Percentiles rank a stretch among this genome's conserved stretches.
phyloP scores from a whole-genome alignment of 1,140 invertebrate genomes.

The Aphis gossypii region DNA sequence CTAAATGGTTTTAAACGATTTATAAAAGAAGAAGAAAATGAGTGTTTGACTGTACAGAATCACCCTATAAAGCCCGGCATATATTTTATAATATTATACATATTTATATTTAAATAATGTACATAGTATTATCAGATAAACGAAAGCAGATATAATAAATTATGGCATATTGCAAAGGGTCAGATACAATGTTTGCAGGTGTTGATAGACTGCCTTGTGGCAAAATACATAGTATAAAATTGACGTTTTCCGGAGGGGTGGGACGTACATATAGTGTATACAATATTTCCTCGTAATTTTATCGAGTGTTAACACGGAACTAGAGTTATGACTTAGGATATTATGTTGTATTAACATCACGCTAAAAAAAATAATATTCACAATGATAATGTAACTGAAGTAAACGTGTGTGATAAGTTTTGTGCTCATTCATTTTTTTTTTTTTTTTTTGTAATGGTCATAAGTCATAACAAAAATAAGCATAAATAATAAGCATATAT shows the following conservation, averaged over 20 bases:
- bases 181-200: background rate
- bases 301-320: background rate
- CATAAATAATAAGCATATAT: no score
- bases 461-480: no score
- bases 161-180: background rate
- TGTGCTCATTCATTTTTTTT: background rate
- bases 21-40: background rate
- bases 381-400: background rate
- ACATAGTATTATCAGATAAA: background rate
- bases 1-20: no score
- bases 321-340: background rate
- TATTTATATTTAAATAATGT: background rate
- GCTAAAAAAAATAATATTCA: background rate
- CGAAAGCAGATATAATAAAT: background rate
- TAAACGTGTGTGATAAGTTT: background rate
- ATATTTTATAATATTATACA: background rate
- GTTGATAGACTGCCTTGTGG: background rate
- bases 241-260: background rate
- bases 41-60: background rate
- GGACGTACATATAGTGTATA: background rate
- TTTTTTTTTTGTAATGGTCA: no score
- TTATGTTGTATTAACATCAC: background rate
- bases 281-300: constrained; percentile 24
- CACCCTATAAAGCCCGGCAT: background rate
- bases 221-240: background rate